phyloP scores from a whole-genome alignment of 2,797 vertebrate genomes.

The Acrocephalus scirpaceus region DNA sequence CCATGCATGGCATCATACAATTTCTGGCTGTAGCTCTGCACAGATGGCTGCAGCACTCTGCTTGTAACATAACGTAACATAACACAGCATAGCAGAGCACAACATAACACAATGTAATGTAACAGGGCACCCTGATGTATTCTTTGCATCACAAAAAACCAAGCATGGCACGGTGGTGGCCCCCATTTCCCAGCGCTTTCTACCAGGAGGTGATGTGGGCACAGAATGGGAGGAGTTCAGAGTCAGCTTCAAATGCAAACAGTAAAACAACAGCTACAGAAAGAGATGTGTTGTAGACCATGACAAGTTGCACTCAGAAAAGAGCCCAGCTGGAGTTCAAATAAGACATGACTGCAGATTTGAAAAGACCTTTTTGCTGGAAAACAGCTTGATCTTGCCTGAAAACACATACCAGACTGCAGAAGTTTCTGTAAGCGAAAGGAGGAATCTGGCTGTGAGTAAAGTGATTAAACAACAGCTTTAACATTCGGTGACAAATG shows the following conservation, averaged over 20 bases:
- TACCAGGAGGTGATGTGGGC: neutral
- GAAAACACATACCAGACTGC: constrained; percentile 53
- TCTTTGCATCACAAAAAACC: neutral
- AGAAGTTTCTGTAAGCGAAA: constrained; percentile 55
- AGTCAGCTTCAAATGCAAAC: neutral
- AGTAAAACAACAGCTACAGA: constrained; percentile 4
- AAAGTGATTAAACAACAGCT: constrained; percentile 71
- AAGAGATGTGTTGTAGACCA: neutral
- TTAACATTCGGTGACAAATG: constrained; percentile 28
- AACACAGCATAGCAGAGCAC: neutral
- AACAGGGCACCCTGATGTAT: neutral
- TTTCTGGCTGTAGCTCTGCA: constrained; percentile 8
- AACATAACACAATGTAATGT: neutral
- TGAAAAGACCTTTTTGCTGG: constrained; percentile 61
- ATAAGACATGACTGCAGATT: constrained; percentile 50
- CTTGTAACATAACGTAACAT: neutral
- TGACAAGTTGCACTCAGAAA: constrained; percentile 47
- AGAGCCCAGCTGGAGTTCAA: constrained; percentile 54
- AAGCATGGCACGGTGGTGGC: neutral
- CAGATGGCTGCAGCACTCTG: constrained; percentile 37
- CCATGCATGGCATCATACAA: neutral
- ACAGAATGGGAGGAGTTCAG: neutral
- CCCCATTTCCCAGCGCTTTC: neutral
- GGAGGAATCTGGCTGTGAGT: constrained; percentile 45
- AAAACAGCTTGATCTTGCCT: constrained; percentile 61